Base-by-base conservation (phyloP, 2,797 vertebrate genomes). In the Vipera ursinii region DNA sequence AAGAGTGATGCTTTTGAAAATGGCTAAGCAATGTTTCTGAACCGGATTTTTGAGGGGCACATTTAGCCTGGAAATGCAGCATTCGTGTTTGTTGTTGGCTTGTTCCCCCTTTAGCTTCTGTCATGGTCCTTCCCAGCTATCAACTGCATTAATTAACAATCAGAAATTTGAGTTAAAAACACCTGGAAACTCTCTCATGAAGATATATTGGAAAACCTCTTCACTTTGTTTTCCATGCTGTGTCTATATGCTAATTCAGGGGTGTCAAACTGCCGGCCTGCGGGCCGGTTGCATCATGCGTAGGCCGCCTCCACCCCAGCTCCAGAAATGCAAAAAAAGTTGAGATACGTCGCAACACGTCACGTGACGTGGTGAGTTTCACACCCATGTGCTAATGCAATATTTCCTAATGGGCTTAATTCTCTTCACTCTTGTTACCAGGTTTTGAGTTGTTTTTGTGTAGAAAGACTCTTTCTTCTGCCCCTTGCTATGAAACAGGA, bases 371-470 rank as follows among this genome's bases (percentile, higher is more conserved):
- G 51, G 51, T 7, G 6, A 51, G 51, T 51, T 51, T 51, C 51
- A 51, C 51, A 51, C 51, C 6, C 51, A 1, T 51, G 51, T 51
- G 51, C 51, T 51, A 51, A 51, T 57, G 86, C 73, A 22, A 32
- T 1, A 44, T 91, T 94, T 93, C 59, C 91, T 88, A 94, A 38
- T 61, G 10, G 88, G 56, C 57, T 17, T 32, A 90, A 82, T 91
- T 90, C 20, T n/a, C 87, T 65, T 28, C n/a, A 13, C 89, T 95
- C 89, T 6, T 94, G 89, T 55, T 28, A 63, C 92, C 92, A 82
- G 48, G 78, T 69, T n/a, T 8, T 90, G 92, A 63, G 20, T 38
- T 93, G 3, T 44, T 28, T 51, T 93, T 90, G 32, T 48, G 78
- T 91, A 93, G 86, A 55, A 78, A n/a, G 3, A n/a, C 24, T 14